phyloP scores from a whole-genome alignment of 1,140 invertebrate species.

The Dermatophagoides farinae region DNA sequence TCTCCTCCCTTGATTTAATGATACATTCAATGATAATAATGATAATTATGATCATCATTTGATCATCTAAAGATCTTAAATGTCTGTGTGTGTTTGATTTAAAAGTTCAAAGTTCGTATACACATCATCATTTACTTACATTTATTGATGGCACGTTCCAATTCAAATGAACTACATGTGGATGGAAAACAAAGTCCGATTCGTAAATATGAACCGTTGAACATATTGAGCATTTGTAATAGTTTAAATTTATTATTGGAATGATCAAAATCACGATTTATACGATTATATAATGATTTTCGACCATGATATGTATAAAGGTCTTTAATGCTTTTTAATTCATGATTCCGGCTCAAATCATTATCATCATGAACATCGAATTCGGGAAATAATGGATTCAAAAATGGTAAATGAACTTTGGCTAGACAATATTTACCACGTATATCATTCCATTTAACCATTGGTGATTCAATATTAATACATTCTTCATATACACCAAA shows the following conservation, averaged over 20 bases:
- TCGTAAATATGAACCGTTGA: slow-evolving; percentile 1
- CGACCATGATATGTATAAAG: not conserved
- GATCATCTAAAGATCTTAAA: no score
- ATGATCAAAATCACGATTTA: not conserved
- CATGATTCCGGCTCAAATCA: not conserved
- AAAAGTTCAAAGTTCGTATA: no score
- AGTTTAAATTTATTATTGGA: slow-evolving; percentile 5
- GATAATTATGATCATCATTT: no score
- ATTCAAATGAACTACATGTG: not conserved
- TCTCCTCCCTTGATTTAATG: no score
- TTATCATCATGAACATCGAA: not conserved
- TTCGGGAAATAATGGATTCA: slow-evolving; percentile 2
- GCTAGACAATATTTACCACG: slow-evolving; percentile 9
- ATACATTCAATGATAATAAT: no score
- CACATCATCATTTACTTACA: slow-evolving; percentile 3
- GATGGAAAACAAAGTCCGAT: slow-evolving; percentile 9
- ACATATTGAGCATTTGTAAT: slow-evolving; percentile 2
- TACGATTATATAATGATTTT: not conserved
- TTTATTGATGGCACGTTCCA: slow-evolving; percentile 8
- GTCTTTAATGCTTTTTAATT: not conserved
- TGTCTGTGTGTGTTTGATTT: no score
- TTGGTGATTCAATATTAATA: not conserved
- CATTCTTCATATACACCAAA: slow-evolving; percentile 12
- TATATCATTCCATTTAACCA: not conserved
- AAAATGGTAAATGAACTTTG: not conserved